Evolutionary conservation across 2,888 invertebrate species (phyloP).

Genomic region (Cheilosia pagana): DNA sequence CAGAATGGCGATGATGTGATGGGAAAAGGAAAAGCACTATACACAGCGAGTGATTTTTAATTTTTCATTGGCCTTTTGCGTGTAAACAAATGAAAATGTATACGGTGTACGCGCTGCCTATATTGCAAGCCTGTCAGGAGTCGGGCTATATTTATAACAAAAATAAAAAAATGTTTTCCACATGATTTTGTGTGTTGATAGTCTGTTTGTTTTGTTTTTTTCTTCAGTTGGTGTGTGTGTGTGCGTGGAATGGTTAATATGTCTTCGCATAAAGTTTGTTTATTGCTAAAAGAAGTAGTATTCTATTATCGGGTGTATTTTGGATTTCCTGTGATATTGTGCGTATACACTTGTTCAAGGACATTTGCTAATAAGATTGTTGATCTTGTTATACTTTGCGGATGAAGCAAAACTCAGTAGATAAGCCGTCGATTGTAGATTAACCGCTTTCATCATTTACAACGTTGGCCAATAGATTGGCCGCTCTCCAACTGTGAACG

Average conservation of each 20-base stretch:
- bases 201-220: conserved; percentile 44
- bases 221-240: conserved; percentile 15
- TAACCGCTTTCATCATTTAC: conserved; percentile 9
- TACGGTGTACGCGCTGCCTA: conserved; percentile 6
- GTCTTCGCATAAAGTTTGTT: conserved; percentile 66
- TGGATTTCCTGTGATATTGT: conserved; percentile 9
- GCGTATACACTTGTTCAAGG: conserved; percentile 19
- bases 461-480: conserved; percentile 28
- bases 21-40: conserved; percentile 43
- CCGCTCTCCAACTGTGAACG: conserved; percentile 28
- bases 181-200: conserved; percentile 43
- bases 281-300: conserved; percentile 49
- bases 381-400: conserved; percentile 21
- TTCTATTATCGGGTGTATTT: background rate
- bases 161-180: conserved; percentile 30
- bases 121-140: conserved; percentile 16
- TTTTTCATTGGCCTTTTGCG: conserved; percentile 58
- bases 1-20: conserved; percentile 45
- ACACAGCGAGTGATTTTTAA: conserved; percentile 59
- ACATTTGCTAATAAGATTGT: conserved; percentile 40
- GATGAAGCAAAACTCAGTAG: background rate
- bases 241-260: conserved; percentile 26
- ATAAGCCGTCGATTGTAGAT: background rate
- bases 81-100: conserved; percentile 62
- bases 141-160: conserved; percentile 38